Evolutionary conservation across 37 sponge, comb jelly and placozoan species (phyloP), one percentile per base, ranked within the genome.

Genomic region (Petrosia ficiformis): DNA sequence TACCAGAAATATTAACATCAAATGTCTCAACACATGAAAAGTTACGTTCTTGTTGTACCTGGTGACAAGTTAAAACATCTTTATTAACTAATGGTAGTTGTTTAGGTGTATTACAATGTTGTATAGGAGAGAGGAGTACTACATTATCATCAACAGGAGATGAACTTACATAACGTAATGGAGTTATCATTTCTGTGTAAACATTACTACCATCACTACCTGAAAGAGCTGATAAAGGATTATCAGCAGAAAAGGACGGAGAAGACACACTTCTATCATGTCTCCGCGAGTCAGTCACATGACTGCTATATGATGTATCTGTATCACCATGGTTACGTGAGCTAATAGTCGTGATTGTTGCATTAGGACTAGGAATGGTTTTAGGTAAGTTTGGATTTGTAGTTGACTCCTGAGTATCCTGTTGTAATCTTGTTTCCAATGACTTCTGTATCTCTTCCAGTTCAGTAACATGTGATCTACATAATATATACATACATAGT

Each of bases 371-470:
- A 48, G 54, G 14, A 48, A 14, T 48, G 14, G 54, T 8, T 48
- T 48, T 14, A 19, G 14, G 14, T 48, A 14, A 48, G 54, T 8
- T 48, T 19, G 54, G 54, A 14, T 48, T 14, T n/a, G n/a, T n/a
- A n/a, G n/a, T n/a, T n/a, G n/a, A n/a, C n/a, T 65, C 68, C n/a
- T n/a, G n/a, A n/a, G n/a, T n/a, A n/a, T n/a, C n/a, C n/a, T n/a
- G n/a, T 44, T 41, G n/a, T 6, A 72, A 72, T 44, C 77, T 60
- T 28, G 72, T 43, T 40, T 43, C 42, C 68, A 65, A 67, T 2
- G 74, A 44, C n/a, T 72, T 24, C n/a, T 67, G 64, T 39, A 85
- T 67, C 19, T 26, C n/a, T 52, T 85, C 86, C 66, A 85, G 69
- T 21, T 85, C 86, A 39, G 30, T n/a, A 66, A 85, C 67, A 59